Base-by-base conservation (phyloP, 2,888 invertebrate genomes). In the Abrostola tripartita region DNA sequence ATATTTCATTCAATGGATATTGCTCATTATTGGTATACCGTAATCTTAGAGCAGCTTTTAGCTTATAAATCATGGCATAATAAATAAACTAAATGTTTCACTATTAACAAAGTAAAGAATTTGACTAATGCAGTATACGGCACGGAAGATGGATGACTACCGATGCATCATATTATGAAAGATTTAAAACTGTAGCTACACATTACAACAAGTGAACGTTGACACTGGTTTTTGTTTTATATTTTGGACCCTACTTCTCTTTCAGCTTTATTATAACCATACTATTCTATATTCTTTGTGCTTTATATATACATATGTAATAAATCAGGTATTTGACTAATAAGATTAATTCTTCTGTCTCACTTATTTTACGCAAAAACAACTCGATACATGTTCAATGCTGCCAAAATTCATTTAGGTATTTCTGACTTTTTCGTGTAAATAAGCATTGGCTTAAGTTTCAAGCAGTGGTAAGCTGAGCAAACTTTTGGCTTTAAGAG, bases 141-240 rank as follows among this genome's bases (percentile, higher is more conserved):
- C 9, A 41, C 42, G 42, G 54, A 65, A 58, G 74, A 78, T 24
- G 65, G 58, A 64, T 78, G 74, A 74, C 66, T 66, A 8, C 71
- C 76, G n/a, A 65, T 66, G 52, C 55, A 63, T 54, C 71, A 78
- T 67, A 66, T 78, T 44, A 5, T 47, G 9, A 42, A 68, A 42
- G 65, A 71, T 51, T 69, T 78, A 38, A 72, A 66, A 62, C 67
- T 44, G 47, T 59, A 59, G 5, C 37, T 5, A 0, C 41, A 71
- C 6, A 49, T 74, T 10, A 52, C 40, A 60, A 0, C 38, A 63
- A 63, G 58, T 77, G 1, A 66, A 68, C 51, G 68, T 74, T 1
- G 64, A 69, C 10, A 75, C 74, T 12, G 75, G 69, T 4, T 78
- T 78, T 56, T 72, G 72, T 7, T 67, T 78, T 11, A 74, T 8